Percentiles rank a stretch among this genome's conserved stretches.
Evolutionary conservation across 2,113 vertebrate species (phyloP).

Genomic region (Odocoileus hemionus): DNA sequence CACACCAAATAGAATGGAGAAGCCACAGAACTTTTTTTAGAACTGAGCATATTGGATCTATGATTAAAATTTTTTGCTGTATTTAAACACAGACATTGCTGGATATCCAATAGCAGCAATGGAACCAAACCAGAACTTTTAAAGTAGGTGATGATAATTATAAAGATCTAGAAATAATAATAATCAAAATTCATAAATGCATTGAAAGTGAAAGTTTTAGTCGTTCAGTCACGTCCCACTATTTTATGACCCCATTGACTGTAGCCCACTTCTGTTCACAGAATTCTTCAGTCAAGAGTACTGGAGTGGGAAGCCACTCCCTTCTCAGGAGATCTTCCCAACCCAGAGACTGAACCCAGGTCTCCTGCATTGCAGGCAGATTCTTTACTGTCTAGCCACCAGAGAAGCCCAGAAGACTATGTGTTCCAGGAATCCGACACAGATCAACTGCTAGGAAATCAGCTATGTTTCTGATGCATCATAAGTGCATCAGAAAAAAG

Average conservation of each 20-base stretch:
- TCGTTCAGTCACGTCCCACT: neutral
- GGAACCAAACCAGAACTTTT: neutral
- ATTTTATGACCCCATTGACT: neutral
- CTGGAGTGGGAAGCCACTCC: neutral
- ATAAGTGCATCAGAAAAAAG: neutral
- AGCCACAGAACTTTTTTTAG: neutral
- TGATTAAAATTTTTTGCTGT: neutral
- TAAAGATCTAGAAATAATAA: neutral
- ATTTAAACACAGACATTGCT: neutral
- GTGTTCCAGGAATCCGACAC: fast-evolving
- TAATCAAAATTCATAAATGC: neutral
- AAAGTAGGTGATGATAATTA: neutral
- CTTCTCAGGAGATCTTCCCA: neutral
- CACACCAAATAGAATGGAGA: neutral
- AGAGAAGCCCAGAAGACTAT: neutral
- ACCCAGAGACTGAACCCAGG: neutral
- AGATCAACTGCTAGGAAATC: neutral
- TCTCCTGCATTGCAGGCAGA: neutral
- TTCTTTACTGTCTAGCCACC: neutral
- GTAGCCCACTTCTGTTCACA: neutral
- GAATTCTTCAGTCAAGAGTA: neutral
- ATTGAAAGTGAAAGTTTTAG: neutral
- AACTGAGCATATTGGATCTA: neutral
- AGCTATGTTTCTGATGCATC: neutral
- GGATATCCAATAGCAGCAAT: neutral